Percentiles rank a stretch among this genome's conserved stretches.
phyloP scores from a whole-genome alignment of 2,888 invertebrate species.

The Nysson spinosus region DNA sequence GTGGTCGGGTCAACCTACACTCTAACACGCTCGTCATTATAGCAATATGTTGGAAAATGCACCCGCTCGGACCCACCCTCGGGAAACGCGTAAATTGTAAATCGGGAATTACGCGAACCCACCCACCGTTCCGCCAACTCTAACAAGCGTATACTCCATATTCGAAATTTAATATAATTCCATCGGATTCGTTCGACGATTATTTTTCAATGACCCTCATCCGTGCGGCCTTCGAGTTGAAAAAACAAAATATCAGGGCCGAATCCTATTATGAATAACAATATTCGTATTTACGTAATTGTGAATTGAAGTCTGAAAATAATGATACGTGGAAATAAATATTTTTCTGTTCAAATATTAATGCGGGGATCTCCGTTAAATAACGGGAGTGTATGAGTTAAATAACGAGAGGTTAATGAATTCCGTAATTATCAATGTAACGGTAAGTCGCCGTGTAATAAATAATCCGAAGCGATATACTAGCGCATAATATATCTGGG shows the following conservation, averaged over 20 bases:
- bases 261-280: background rate
- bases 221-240: background rate
- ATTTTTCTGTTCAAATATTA: no score
- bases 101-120: slow-evolving; percentile 30
- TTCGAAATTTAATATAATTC: background rate
- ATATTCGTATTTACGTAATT: no score
- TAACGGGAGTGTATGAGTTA: no score
- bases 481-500: no score
- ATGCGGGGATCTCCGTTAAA: no score
- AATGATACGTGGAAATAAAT: no score
- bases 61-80: slow-evolving; percentile 7
- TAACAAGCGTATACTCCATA: background rate
- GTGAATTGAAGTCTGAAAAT: no score
- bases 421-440: no score
- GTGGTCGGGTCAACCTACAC: slow-evolving; percentile 25
- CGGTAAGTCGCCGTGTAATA: no score
- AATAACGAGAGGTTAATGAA: no score
- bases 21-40: slow-evolving; percentile 47
- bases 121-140: background rate
- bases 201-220: background rate
- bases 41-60: slow-evolving; percentile 45
- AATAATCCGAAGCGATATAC: no score
- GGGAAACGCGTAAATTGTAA: slow-evolving; percentile 31
- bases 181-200: background rate
- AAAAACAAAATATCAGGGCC: background rate